Evolutionary conservation across 2,888 invertebrate genomes (phyloP), one percentile per base, ranked within the genome.

Genomic region (Chalcis sispes): DNA sequence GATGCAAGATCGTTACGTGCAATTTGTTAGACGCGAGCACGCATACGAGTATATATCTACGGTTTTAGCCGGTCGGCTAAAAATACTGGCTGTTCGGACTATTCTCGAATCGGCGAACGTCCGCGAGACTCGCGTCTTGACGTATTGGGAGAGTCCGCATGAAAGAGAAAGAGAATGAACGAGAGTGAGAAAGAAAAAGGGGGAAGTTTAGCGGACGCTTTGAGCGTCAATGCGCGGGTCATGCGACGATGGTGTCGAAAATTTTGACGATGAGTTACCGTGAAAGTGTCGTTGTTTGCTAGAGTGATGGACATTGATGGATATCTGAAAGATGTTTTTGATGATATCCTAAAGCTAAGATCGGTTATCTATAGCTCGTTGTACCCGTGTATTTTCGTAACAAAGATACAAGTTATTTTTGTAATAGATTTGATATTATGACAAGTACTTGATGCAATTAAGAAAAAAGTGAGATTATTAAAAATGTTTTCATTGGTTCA

Each of bases 61-160:
- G 20, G 8, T 48, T 59, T 59, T 27, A 29, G 50, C 4, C 40
- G 18, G 27, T 1, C 36, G n/a, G 65, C 70, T 71, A 75, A 75
- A 75, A 75, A 75, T 75, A 75, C 42, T 40, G 32, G 29, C 46
- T 59, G n/a, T 71, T 54, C 50, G 52, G 50, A 52, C 59, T 75
- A 75, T 75, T 75, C 70, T 71, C 64, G 65, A 23, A 18, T 18
- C 23, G 32, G 42, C 42, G 27, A 59, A 15, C 40, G 23, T 2
- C 15, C 5, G 20, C 58, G 46, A 50, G 50, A 7, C 29, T 20
- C 10, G 13, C 54, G 46, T n/a, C 74, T 56, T 74, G 74, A 74
- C 36, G 67, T 74, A 74, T 74, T 62, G 69, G 69, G 56, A 54
- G 67, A 59, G 50, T 54, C 18, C 46, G 46, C 50, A 48, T 29